phyloP scores from a whole-genome alignment of 2,113 vertebrate genomes.

The Chiloscyllium plagiosum region DNA sequence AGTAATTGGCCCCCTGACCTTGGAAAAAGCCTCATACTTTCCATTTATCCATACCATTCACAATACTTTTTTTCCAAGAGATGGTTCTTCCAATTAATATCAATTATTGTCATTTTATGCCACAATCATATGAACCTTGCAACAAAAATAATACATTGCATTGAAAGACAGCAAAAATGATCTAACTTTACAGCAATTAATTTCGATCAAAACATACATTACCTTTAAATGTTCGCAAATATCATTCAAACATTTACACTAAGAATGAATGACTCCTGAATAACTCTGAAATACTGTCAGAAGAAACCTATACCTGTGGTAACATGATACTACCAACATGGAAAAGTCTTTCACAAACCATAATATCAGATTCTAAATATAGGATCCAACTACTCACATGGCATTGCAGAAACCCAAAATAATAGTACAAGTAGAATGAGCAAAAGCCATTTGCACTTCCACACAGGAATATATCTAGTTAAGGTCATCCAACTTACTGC shows the following conservation, averaged over 20 bases:
- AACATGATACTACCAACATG: neutral
- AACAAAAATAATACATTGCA: neutral
- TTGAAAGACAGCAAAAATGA: neutral
- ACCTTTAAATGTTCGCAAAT: neutral
- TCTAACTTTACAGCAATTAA: neutral
- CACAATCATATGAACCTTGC: neutral
- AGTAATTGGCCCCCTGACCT: no score
- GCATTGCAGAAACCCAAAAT: neutral
- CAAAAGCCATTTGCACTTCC: neutral
- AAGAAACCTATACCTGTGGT: neutral
- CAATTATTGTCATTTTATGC: neutral
- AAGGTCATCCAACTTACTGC: slow-evolving; percentile 1
- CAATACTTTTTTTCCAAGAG: neutral
- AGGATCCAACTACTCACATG: neutral
- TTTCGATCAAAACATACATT: neutral
- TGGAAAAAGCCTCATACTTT: no score
- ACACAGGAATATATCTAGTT: neutral
- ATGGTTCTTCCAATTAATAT: neutral
- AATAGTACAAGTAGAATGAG: neutral
- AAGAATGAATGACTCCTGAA: neutral
- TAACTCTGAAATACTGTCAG: neutral
- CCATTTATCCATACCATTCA: no score
- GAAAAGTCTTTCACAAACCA: neutral
- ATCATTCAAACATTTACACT: neutral
- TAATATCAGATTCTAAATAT: neutral